A percentile compares a stretch with the other conserved stretches of the same genome.
These are phyloP conservation scores for Acanthornis magna DNA, from an alignment of 2,797 vertebrate species.

Conservation along the genomic window DNA sequence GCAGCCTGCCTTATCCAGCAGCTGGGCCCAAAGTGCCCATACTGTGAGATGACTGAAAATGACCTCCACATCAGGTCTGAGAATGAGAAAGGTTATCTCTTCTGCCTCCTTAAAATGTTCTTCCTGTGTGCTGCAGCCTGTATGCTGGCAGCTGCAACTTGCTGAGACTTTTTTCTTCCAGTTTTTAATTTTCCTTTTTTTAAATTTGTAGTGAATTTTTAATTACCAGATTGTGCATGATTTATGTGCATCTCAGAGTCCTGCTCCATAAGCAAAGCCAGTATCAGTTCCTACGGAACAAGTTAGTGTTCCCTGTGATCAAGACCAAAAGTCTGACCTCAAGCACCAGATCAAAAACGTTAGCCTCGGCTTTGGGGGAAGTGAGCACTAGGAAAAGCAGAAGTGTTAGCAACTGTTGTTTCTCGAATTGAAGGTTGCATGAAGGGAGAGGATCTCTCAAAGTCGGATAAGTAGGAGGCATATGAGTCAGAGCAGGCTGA, in stretches of 20 bases:
- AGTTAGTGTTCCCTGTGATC: background rate
- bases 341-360: background rate
- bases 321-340: background rate
- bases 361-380: background rate
- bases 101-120: background rate
- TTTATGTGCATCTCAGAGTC: accelerated
- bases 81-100: background rate
- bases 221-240: accelerated
- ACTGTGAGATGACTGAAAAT: background rate
- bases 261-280: background rate
- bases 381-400: background rate
- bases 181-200: background rate
- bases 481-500: slow-evolving; percentile 12
- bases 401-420: background rate
- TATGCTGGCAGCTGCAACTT: background rate
- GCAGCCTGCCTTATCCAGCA: too few relatives aligned
- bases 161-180: background rate
- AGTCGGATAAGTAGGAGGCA: background rate
- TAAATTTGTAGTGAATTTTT: background rate
- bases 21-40: background rate
- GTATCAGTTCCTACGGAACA: background rate
- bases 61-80: accelerated
- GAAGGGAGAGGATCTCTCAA: background rate
- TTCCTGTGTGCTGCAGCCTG: background rate
- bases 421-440: background rate